A percentile compares a stretch with the other conserved stretches of the same genome.
Evolutionary conservation across 2,888 invertebrate genomes (phyloP).

Genomic region (Dasypogon diadema): DNA sequence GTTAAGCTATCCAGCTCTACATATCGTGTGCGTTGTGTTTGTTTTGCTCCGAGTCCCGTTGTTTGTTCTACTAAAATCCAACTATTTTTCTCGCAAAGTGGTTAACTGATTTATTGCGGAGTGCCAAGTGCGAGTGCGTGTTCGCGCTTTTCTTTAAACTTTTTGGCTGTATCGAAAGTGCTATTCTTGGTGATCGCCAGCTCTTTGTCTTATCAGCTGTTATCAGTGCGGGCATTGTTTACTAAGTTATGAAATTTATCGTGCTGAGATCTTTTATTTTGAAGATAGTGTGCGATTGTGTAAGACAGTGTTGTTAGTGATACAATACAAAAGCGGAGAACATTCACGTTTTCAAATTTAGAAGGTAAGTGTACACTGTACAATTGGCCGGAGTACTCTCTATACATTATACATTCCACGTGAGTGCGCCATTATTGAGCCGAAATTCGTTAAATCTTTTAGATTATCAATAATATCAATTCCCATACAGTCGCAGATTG

Average conservation of each 20-base stretch:
- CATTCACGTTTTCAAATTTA: too few relatives aligned
- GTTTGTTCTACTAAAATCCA: conserved; percentile 27
- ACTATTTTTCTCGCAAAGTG: conserved; percentile 12
- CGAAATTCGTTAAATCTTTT: too few relatives aligned
- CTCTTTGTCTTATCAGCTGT: neutral
- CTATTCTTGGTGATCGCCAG: neutral
- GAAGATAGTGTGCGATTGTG: neutral
- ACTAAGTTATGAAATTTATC: neutral
- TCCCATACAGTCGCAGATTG: too few relatives aligned
- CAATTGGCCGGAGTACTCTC: too few relatives aligned
- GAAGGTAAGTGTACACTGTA: too few relatives aligned
- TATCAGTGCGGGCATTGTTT: neutral
- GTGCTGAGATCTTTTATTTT: neutral
- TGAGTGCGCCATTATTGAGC: too few relatives aligned
- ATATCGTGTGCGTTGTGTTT: conserved; percentile 10
- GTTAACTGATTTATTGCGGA: conserved; percentile 23
- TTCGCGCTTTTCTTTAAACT: neutral
- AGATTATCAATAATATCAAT: too few relatives aligned
- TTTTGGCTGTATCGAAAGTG: conserved; percentile 11
- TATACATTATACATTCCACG: too few relatives aligned
- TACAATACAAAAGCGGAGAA: too few relatives aligned
- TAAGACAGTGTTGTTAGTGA: neutral
- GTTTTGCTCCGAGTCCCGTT: conserved; percentile 39
- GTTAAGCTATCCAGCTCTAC: neutral
- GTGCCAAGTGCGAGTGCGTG: neutral